Base-by-base conservation (phyloP, 2,797 vertebrate genomes). In the Coccyzus lansbergi region DNA sequence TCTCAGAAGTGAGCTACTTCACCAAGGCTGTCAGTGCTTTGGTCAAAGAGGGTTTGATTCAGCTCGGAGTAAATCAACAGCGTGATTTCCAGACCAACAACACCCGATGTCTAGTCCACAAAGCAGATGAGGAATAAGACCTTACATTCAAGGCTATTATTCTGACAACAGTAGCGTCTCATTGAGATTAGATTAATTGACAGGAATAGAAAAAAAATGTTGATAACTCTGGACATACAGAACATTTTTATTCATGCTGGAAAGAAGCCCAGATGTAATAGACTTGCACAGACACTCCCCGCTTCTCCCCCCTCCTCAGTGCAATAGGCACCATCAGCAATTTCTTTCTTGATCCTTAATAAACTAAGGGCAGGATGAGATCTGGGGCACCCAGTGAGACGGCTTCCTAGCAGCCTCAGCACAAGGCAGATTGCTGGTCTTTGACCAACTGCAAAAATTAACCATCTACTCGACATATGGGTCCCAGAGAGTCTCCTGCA, bases 201-300 rank as follows among this genome's bases (percentile, higher is more conserved):
- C 89, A 92, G 82, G 82, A 95, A 83, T 94, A 63, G 63, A 33
- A 77, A 86, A 69, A 91, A 85, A 79, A 88, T 52, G 92, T 87
- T 96, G 94, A 94, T 92, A 88, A 87, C 85, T 96, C 94, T 0
- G 49, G 94, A 94, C 95, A 91, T 36, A 79, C 55, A 84, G 95
- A 82, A 89, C 19, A 2, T 38, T 96, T 92, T 92, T 85, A 87
- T 94, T 92, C 72, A 28, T 2, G 34, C 84, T 97, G 96, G 96
- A 96, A 94, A 70, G 93, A 58, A 94, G 96, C 96, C 96, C 93
- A 95, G 94, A 89, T 78, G 49, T 74, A 95, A 96, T 92, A 93
- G 86, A 84, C 72, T 88, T 62, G n/a, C 82, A 67, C 69, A 93
- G 91, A 90, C 60, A 75, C 46, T 58, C 33, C 58, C 24, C 9